Percentiles rank a stretch among this genome's conserved stretches.
Evolutionary conservation across 2,888 invertebrate genomes (phyloP).

Genomic region (Drosophila paranaensis): DNA sequence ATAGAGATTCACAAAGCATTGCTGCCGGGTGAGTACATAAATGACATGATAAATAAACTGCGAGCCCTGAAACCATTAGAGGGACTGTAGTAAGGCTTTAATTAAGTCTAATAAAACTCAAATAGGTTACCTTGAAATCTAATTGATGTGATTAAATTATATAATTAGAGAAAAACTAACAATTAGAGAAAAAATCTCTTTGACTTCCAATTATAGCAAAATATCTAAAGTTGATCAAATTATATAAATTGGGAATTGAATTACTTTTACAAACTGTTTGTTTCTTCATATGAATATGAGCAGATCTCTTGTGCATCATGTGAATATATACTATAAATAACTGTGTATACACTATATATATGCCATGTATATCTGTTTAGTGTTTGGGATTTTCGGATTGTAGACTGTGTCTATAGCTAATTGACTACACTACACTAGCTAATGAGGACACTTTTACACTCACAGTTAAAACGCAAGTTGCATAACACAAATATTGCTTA

Average conservation of each 20-base stretch:
- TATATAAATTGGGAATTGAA: background rate
- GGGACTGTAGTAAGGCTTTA: background rate
- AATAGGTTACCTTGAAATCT: background rate
- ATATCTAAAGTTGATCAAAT: background rate
- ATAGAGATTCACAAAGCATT: constrained; percentile 41
- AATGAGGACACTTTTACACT: constrained; percentile 47
- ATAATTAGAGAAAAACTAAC: no score
- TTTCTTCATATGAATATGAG: no score
- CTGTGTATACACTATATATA: background rate
- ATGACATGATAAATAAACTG: constrained; percentile 1
- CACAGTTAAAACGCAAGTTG: constrained; percentile 71
- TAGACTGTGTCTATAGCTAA: background rate
- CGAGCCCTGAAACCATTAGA: background rate
- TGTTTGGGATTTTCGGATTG: background rate
- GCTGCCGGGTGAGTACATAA: background rate
- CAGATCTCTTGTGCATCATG: background rate
- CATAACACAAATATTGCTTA: constrained; percentile 84
- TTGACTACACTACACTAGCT: no score
- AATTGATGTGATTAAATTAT: background rate
- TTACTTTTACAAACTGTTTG: no score
- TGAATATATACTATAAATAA: no score
- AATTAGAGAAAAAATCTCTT: no score
- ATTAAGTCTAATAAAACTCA: background rate
- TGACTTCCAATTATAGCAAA: no score
- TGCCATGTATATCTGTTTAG: background rate